Evolutionary conservation across 2,888 invertebrate species (phyloP).

Genomic region (Dryomyza anilis): DNA sequence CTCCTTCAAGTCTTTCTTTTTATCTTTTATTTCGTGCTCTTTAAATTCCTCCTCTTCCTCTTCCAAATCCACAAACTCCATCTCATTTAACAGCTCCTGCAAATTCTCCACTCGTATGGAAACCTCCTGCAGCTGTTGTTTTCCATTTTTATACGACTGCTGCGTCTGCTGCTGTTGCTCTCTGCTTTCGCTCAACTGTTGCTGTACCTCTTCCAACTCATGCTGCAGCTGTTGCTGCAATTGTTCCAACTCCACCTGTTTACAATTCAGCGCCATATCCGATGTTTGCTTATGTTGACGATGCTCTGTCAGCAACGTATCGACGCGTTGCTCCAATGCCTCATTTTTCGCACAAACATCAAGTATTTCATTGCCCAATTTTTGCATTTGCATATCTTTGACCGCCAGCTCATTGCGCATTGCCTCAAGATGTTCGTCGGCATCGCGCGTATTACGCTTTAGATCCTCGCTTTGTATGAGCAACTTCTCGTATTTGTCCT

Average conservation of each 20-base stretch:
- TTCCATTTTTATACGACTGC: no score
- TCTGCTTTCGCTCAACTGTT: no score
- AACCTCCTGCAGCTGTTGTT: conserved; percentile 22
- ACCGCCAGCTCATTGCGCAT: conserved; percentile 32
- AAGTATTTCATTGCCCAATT: conserved; percentile 33
- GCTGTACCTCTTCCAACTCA: no score
- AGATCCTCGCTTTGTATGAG: conserved; percentile 34
- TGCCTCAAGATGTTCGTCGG: conserved; percentile 31
- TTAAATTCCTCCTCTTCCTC: conserved; percentile 19
- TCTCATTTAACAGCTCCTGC: no score
- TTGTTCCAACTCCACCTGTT: no score
- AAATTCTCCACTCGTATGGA: neutral
- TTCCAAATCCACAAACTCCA: no score
- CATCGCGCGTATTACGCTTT: conserved; percentile 30
- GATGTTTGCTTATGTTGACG: conserved; percentile 30
- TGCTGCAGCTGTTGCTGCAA: no score
- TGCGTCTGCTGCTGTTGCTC: no score
- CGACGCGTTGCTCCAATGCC: conserved; percentile 33
- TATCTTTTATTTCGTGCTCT: conserved; percentile 23
- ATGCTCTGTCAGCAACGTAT: conserved; percentile 27
- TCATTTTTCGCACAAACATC: conserved; percentile 31
- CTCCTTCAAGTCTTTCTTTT: neutral
- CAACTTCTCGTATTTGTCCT: conserved; percentile 36
- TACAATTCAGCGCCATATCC: conserved; percentile 16
- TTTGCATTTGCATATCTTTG: conserved; percentile 36